Evolutionary conservation across 2,797 vertebrate species (phyloP).

Genomic region (Peromyscus nudipes): DNA sequence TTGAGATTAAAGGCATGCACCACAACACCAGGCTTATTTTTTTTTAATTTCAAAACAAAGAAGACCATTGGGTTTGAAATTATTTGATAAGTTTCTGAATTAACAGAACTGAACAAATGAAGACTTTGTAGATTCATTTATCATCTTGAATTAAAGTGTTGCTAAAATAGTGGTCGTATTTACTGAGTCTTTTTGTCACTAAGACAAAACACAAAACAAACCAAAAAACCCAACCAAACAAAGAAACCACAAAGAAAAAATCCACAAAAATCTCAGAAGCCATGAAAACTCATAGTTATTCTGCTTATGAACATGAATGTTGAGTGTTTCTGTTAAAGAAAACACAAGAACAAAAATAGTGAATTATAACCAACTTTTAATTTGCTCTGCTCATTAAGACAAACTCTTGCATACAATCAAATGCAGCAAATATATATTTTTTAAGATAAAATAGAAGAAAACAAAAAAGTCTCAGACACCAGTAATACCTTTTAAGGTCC

Average conservation of each 20-base stretch:
- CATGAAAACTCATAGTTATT: background rate
- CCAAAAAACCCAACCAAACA: background rate
- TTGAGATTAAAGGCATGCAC: background rate
- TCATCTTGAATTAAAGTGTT: conserved; percentile 31
- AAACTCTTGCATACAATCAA: conserved; percentile 38
- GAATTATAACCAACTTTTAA: conserved; percentile 65
- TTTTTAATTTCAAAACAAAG: conserved; percentile 42
- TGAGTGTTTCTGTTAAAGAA: background rate
- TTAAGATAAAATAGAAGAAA: background rate
- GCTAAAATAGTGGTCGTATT: conserved; percentile 84
- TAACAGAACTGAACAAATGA: conserved; percentile 66
- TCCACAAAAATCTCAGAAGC: background rate
- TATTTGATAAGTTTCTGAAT: conserved; percentile 18
- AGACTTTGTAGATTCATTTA: conserved; percentile 70
- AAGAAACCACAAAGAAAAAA: no score
- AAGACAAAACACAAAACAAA: conserved; percentile 66
- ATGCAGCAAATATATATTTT: background rate
- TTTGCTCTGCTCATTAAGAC: conserved; percentile 53
- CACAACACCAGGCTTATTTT: background rate
- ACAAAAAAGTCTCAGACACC: background rate
- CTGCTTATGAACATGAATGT: background rate
- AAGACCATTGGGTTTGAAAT: conserved; percentile 40
- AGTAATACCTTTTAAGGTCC: background rate
- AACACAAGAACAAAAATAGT: background rate
- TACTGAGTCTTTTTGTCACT: conserved; percentile 87